A percentile compares a stretch with the other conserved stretches of the same genome.
phyloP scores from a whole-genome alignment of 2,888 invertebrate species.

The Cheilosia urbana region DNA sequence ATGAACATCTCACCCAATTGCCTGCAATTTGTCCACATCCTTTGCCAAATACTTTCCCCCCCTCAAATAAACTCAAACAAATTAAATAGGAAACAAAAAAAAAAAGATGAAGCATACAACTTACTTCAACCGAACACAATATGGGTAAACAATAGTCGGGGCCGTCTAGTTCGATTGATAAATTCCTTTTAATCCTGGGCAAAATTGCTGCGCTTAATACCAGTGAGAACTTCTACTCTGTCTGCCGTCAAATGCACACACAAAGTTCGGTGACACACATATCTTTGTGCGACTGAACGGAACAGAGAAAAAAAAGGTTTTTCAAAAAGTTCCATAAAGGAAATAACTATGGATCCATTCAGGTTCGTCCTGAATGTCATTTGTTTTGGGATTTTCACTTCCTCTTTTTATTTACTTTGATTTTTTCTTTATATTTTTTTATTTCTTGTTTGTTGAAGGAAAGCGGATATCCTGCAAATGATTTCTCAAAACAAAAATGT shows the following conservation, averaged over 20 bases:
- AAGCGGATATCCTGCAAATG: slow-evolving; percentile 61
- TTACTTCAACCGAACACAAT: slow-evolving; percentile 1
- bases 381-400: slow-evolving; percentile 46
- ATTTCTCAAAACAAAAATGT: slow-evolving; percentile 71
- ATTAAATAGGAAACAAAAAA: slow-evolving; percentile 8
- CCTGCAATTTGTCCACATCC: slow-evolving; percentile 46
- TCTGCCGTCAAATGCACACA: slow-evolving; percentile 32
- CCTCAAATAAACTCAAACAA: slow-evolving; percentile 24
- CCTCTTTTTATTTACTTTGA: slow-evolving; percentile 19
- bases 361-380: slow-evolving; percentile 60
- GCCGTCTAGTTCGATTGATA: slow-evolving; percentile 45
- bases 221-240: slow-evolving; percentile 5
- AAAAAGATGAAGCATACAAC: not conserved
- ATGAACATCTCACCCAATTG: slow-evolving; percentile 34
- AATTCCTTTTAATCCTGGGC: slow-evolving; percentile 61
- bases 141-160: slow-evolving; percentile 35
- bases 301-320: not conserved
- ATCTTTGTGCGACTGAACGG: too few species aligned
- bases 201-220: slow-evolving; percentile 62
- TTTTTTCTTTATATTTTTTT: not conserved
- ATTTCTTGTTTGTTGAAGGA: not conserved
- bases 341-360: slow-evolving; percentile 54
- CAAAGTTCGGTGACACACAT: slow-evolving; percentile 7
- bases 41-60: slow-evolving; percentile 40
- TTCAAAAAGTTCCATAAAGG: slow-evolving; percentile 28